phyloP scores from a whole-genome alignment of 23 tunicate species.

The Halocynthia roretzi region DNA sequence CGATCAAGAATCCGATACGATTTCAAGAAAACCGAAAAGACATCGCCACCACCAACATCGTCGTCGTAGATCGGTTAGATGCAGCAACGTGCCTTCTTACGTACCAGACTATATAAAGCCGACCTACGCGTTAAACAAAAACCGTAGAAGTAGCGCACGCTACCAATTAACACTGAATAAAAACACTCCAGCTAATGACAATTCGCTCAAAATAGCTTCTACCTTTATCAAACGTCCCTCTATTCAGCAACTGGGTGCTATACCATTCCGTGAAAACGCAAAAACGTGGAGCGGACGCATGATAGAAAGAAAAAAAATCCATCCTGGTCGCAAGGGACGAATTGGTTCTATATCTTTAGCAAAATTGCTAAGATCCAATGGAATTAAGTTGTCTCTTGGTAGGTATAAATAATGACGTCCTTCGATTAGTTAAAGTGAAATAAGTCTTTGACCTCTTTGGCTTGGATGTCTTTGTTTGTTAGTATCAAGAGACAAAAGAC shows the following conservation, averaged over 20 bases:
- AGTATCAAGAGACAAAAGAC: too few species aligned
- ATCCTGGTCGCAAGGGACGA: too few species aligned
- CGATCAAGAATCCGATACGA: neutral
- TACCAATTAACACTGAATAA: slow-evolving; percentile 16
- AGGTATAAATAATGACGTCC: neutral
- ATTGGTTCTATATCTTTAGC: slow-evolving; percentile 21
- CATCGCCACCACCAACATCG: slow-evolving; percentile 27
- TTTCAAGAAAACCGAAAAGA: neutral
- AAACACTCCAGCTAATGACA: neutral
- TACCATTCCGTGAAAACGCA: neutral
- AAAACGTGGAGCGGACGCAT: slow-evolving; percentile 27
- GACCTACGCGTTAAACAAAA: neutral
- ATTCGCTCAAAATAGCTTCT: slow-evolving; percentile 2
- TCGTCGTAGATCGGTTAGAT: neutral
- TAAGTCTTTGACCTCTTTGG: too few species aligned
- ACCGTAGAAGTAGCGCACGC: neutral
- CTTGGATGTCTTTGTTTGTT: too few species aligned
- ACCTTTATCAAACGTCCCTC: slow-evolving; percentile 57
- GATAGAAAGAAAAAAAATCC: neutral
- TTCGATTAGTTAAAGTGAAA: too few species aligned
- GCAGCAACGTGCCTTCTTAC: neutral
- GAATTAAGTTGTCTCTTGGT: slow-evolving; percentile 12
- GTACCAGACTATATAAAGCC: slow-evolving; percentile 23
- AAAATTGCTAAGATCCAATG: slow-evolving; percentile 6
- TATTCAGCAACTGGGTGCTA: slow-evolving; percentile 33